Percentiles rank a stretch among this genome's conserved stretches.
These are phyloP conservation scores for Acipenser oxyrinchus DNA, from an alignment of 2,797 vertebrate species.

Conservation along the genomic window DNA sequence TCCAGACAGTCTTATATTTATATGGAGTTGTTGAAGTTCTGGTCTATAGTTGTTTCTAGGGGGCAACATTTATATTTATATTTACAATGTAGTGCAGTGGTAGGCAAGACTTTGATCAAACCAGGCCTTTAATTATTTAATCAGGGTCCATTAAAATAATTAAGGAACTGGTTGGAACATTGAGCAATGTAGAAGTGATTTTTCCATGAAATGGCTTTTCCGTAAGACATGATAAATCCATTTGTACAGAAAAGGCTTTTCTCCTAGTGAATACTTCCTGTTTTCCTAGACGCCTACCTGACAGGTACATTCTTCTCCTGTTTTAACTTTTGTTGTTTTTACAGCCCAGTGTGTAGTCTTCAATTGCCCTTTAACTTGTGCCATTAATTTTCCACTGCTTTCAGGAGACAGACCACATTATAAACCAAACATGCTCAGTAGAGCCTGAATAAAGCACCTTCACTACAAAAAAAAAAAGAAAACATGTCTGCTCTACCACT, in stretches of 20 bases:
- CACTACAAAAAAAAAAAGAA: no score
- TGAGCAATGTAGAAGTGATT: background rate
- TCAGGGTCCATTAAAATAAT: no score
- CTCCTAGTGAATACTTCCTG: slow-evolving; percentile 10
- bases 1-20: no score
- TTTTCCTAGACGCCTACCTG: slow-evolving; percentile 12
- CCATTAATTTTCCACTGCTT: slow-evolving; percentile 10
- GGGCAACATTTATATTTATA: no score
- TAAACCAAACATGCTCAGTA: slow-evolving; percentile 8
- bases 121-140: no score
- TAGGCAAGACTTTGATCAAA: no score
- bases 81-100: no score
- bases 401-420: background rate
- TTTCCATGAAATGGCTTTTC: background rate
- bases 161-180: no score
- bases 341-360: slow-evolving; percentile 17
- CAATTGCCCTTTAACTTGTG: slow-evolving; percentile 14
- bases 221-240: background rate
- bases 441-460: no score
- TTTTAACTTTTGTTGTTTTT: slow-evolving; percentile 14
- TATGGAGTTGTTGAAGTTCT: no score
- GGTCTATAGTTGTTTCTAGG: no score
- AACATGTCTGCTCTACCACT: no score
- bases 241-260: background rate
- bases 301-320: slow-evolving; percentile 18